phyloP scores from a whole-genome alignment of 2,113 vertebrate species.

The Rhizomys pruinosus region DNA sequence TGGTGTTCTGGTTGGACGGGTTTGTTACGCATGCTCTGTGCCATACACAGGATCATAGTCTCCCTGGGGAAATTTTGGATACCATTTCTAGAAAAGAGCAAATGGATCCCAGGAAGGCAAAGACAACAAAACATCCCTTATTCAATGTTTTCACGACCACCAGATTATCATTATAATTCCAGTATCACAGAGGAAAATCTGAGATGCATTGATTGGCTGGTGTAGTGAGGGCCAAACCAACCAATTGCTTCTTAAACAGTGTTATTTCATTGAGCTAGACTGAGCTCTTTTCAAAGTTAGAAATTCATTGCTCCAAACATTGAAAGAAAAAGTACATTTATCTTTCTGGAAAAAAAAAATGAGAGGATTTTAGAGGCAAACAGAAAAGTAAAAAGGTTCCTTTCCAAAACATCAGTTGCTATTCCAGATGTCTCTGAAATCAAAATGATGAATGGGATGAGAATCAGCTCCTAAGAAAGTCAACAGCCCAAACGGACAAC shows the following conservation, averaged over 20 bases:
- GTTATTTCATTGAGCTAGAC: background rate
- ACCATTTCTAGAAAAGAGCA: background rate
- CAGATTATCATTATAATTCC: background rate
- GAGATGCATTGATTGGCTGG: fast-evolving
- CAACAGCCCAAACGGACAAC: background rate
- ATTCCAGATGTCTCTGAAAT: conserved; percentile 46
- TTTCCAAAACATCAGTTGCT: conserved; percentile 13
- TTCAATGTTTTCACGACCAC: background rate
- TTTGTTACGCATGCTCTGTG: background rate
- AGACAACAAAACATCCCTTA: background rate
- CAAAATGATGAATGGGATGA: background rate
- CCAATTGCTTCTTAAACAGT: background rate
- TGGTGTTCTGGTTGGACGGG: background rate
- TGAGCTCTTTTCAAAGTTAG: background rate
- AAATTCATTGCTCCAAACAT: background rate
- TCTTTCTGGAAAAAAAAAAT: conserved; percentile 19
- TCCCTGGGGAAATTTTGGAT: background rate
- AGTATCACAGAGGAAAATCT: background rate
- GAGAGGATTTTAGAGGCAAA: conserved; percentile 38
- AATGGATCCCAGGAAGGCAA: background rate
- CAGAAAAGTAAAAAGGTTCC: background rate
- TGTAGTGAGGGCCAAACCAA: background rate
- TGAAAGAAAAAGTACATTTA: background rate
- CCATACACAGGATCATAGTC: background rate
- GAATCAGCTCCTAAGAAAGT: background rate